Base-by-base conservation (phyloP, 2,113 vertebrate species). In the Arvicanthis niloticus region DNA sequence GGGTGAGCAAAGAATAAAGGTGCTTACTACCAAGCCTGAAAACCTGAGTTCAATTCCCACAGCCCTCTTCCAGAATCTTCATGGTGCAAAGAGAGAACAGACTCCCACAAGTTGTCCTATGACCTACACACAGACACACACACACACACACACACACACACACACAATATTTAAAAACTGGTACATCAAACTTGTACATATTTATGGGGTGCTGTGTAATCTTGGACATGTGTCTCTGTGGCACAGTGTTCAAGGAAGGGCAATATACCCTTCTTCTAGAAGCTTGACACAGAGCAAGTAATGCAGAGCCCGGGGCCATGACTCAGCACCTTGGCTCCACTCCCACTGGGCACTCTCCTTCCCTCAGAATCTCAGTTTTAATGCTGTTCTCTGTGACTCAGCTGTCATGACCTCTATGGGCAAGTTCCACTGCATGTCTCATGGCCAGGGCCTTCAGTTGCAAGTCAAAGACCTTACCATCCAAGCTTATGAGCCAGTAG, bases 391-490 rank as follows among this genome's bases (percentile, higher is more conserved):
- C 88, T 3, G 7, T 94, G 93, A 96, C 94, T 94, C 92, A 92
- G 95, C 94, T 78, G 45, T 65, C 85, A 29, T 0, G 6, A 34
- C 76, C 91, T 92, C 90, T 72, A 31, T 58, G 91, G 93, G 94
- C 90, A 56, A 58, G 84, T 48, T 85, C 81, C 95, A 51, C 37
- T 0, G 31, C 65, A 1, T 42, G 70, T 67, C n/a, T 81, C 51
- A 7, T 34, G 68, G 60, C 93, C 89, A 91, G 73, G 7, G 16
- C 72, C 87, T 68, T 60, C 26, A 5, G 72, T 53, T 56, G 19
- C 65, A 88, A 73, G n/a, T 62, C 76, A 73, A 67, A 93, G 65
- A 7, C 72, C 56, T 94, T 67, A 73, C 68, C 53, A 45, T 86
- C 72, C 53, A 15, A 22, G 93, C 92, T 72, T 92, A 85, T 45